Evolutionary conservation across 2,113 vertebrate genomes (phyloP).

Genomic region (Passer montanus): DNA sequence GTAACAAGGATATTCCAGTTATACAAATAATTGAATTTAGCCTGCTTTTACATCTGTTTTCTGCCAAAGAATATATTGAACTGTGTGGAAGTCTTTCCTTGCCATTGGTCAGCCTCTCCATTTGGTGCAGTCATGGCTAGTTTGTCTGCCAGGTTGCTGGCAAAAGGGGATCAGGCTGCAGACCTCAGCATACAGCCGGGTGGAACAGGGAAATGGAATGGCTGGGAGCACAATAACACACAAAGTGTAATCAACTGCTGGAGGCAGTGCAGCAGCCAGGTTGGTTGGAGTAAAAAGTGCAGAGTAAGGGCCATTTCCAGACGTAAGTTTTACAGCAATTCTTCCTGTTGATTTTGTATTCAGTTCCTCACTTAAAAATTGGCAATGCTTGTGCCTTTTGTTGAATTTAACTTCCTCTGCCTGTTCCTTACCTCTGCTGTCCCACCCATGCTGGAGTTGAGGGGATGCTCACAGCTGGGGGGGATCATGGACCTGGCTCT

Average conservation of each 20-base stretch:
- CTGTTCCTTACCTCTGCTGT: background rate
- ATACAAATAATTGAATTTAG: background rate
- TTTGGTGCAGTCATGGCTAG: background rate
- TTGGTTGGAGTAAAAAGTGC: background rate
- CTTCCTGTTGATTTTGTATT: background rate
- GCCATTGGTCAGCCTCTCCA: background rate
- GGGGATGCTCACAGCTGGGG: rapidly evolving
- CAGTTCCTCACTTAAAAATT: background rate
- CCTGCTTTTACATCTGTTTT: background rate
- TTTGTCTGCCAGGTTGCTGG: rapidly evolving
- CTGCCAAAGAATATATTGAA: background rate
- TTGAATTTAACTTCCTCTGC: background rate
- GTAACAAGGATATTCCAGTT: conserved; percentile 24
- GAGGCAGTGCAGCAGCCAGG: background rate
- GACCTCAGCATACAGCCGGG: rapidly evolving
- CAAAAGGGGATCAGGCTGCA: background rate
- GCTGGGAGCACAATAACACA: background rate
- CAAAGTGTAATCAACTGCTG: background rate
- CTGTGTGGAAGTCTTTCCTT: background rate
- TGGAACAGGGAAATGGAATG: background rate
- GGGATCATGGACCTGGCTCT: background rate
- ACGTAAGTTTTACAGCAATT: background rate
- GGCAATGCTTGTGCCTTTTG: background rate
- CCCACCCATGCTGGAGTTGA: background rate
- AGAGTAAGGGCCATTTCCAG: background rate